phyloP scores from a whole-genome alignment of 2,113 vertebrate species.

The Ramphastos sulfuratus region DNA sequence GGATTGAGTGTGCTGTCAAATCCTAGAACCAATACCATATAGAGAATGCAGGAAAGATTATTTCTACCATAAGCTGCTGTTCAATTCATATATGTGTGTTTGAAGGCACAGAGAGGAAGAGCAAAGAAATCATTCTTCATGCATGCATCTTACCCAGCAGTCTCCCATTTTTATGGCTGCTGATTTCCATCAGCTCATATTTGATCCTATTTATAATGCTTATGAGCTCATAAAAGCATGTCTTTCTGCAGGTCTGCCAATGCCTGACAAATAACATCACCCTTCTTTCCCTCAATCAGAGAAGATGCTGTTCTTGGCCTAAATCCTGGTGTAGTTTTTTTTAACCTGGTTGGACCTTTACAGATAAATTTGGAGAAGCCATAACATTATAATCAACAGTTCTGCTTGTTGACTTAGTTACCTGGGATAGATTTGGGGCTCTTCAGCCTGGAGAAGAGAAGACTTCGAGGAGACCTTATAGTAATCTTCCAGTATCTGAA shows the following conservation, averaged over 20 bases:
- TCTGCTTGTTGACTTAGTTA: background rate
- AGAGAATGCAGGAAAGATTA: background rate
- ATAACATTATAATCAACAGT: background rate
- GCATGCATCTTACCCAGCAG: background rate
- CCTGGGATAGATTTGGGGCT: background rate
- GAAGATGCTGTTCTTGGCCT: background rate
- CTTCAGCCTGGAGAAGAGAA: no score
- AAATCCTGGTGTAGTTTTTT: background rate
- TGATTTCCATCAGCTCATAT: background rate
- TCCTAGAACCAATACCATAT: background rate
- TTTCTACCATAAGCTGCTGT: background rate
- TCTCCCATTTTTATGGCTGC: background rate
- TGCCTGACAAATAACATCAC: background rate
- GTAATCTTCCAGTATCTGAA: no score
- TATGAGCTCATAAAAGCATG: background rate
- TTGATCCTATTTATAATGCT: background rate
- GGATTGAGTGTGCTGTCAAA: background rate
- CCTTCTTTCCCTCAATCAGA: background rate
- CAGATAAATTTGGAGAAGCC: background rate
- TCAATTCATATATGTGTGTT: background rate
- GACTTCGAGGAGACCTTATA: no score
- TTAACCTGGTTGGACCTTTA: background rate
- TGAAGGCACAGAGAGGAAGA: background rate
- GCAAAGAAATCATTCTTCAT: background rate
- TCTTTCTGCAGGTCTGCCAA: background rate